Evolutionary conservation across 2,113 vertebrate genomes (phyloP).

Genomic region (Chlorodrepanis virens): DNA sequence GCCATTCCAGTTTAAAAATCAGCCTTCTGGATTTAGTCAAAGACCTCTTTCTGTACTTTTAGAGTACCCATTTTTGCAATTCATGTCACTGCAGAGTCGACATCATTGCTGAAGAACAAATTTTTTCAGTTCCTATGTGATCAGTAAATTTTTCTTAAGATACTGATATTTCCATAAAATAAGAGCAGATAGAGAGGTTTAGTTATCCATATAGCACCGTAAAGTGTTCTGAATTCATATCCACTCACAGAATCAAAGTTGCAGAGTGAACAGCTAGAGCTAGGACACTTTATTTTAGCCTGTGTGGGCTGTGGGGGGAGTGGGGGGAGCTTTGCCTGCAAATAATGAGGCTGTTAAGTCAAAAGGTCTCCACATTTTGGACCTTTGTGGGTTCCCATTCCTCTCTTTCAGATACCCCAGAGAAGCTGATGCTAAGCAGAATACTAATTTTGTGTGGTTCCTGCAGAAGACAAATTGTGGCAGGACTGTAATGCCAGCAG

Average conservation of each 20-base stretch:
- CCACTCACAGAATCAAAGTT: background rate
- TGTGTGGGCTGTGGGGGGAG: background rate
- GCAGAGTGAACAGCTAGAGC: background rate
- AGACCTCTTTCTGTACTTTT: background rate
- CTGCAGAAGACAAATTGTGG: background rate
- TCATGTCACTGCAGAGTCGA: background rate
- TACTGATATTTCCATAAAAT: background rate
- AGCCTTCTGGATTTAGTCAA: background rate
- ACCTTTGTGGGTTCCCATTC: background rate
- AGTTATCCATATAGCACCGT: background rate
- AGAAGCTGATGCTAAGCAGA: background rate
- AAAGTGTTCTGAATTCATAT: background rate
- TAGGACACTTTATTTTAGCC: background rate
- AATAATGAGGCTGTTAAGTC: background rate
- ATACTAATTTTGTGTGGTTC: background rate
- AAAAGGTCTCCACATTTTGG: background rate
- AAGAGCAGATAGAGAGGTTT: background rate
- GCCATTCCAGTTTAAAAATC: background rate
- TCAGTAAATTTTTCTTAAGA: background rate
- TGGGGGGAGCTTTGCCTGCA: background rate
- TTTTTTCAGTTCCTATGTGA: background rate
- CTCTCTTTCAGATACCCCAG: background rate
- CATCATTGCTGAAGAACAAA: background rate
- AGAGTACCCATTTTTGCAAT: background rate
- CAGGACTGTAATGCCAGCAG: background rate